Evolutionary conservation across 2,113 vertebrate genomes (phyloP).

Genomic region (Stictonetta naevosa): DNA sequence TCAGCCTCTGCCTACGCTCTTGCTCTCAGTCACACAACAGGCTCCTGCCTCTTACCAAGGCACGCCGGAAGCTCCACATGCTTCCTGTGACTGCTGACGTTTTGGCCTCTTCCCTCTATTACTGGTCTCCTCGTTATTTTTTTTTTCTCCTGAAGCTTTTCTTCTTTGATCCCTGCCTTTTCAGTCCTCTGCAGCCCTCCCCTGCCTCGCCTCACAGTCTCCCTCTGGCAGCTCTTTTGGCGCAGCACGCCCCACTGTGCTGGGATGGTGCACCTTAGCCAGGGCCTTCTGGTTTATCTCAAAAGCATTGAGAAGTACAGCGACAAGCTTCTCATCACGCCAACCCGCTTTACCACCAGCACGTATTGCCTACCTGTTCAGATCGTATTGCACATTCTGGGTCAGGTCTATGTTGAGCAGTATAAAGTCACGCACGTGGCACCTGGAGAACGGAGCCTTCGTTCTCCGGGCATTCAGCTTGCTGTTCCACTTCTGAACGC

Average conservation of each 20-base stretch:
- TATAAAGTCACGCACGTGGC: slow-evolving; percentile 92
- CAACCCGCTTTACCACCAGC: background rate
- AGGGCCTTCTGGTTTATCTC: background rate
- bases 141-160: background rate
- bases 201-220: background rate
- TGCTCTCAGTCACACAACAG: background rate
- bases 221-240: background rate
- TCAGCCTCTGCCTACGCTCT: background rate
- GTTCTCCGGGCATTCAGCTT: slow-evolving; percentile 72
- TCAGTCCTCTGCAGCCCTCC: background rate
- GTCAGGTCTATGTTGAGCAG: slow-evolving; percentile 96
- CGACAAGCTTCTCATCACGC: background rate
- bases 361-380: slow-evolving; percentile 86
- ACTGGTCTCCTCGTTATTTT: background rate
- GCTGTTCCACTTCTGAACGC: slow-evolving; percentile 93
- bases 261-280: background rate
- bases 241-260: fast-evolving
- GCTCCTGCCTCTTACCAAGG: background rate
- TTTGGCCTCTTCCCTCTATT: background rate
- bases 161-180: background rate
- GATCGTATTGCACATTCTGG: slow-evolving; percentile 97
- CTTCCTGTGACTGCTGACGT: background rate
- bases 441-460: slow-evolving; percentile 85
- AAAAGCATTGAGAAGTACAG: background rate
- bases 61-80: background rate